Evolutionary conservation across 1,140 invertebrate genomes (phyloP).

Genomic region (Drosophila malerkotliana): DNA sequence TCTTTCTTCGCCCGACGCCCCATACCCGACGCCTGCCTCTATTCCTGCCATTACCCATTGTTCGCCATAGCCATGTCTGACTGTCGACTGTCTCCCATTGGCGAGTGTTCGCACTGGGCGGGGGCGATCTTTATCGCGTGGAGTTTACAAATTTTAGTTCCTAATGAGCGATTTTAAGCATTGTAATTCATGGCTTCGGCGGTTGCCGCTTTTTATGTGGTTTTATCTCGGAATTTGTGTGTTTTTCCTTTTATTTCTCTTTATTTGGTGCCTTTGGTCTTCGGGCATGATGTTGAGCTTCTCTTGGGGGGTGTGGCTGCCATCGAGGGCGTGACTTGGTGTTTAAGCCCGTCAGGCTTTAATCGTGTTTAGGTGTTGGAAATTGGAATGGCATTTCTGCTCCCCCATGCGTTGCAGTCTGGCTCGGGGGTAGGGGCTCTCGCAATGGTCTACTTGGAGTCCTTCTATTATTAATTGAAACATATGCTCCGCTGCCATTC

Average conservation of each 20-base stretch:
- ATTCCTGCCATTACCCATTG: constrained; percentile 46
- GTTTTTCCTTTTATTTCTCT: constrained; percentile 18
- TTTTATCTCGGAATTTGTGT: constrained; percentile 41
- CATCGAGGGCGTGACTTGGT: constrained; percentile 67
- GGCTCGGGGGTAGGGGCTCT: background rate
- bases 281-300: constrained; percentile 37
- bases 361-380: constrained; percentile 41
- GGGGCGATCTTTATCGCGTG: constrained; percentile 67
- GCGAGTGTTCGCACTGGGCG: constrained; percentile 6
- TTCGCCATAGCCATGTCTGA: constrained; percentile 34
- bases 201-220: constrained; percentile 70
- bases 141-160: constrained; percentile 78
- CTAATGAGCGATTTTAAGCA: constrained; percentile 80
- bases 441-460: background rate
- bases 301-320: constrained; percentile 61
- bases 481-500: too few species aligned
- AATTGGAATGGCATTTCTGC: constrained; percentile 31
- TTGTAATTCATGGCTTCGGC: constrained; percentile 64
- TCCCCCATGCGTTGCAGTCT: constrained; percentile 10
- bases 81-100: constrained; percentile 37
- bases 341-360: constrained; percentile 48
- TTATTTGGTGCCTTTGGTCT: constrained; percentile 6
- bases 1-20: constrained; percentile 33
- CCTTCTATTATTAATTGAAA: background rate
- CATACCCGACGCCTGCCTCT: background rate